Evolutionary conservation across 2,113 vertebrate species (phyloP).

Genomic region (Hemiscyllium ocellatum): DNA sequence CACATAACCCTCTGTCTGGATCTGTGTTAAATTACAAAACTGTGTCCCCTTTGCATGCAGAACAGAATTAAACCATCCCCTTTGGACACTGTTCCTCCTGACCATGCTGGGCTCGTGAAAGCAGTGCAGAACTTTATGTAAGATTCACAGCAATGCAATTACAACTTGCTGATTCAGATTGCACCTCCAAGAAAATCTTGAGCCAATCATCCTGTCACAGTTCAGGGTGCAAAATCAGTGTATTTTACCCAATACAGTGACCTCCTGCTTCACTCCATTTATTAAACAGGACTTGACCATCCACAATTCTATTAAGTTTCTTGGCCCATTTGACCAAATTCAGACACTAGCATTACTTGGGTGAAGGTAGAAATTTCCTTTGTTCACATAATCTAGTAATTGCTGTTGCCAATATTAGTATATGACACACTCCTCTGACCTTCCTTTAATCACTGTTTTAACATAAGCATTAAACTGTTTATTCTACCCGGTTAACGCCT

Average conservation of each 20-base stretch:
- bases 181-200: background rate
- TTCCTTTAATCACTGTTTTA: background rate
- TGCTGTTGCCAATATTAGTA: background rate
- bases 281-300: background rate
- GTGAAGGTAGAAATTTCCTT: background rate
- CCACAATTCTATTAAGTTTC: background rate
- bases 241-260: background rate
- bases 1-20: too few species aligned
- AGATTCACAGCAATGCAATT: background rate
- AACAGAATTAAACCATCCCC: background rate
- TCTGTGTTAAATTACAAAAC: background rate
- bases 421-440: background rate
- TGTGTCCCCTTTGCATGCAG: background rate
- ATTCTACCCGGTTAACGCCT: background rate
- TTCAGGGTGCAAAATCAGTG: background rate
- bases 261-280: background rate
- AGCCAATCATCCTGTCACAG: background rate
- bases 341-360: background rate
- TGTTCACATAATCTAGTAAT: background rate
- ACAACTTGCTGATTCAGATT: background rate
- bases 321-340: background rate
- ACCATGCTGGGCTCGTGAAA: background rate
- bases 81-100: background rate
- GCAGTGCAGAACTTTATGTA: background rate
- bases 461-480: background rate